Evolutionary conservation across 2,888 invertebrate genomes (phyloP).

Genomic region (Leptopterna dolabrata): DNA sequence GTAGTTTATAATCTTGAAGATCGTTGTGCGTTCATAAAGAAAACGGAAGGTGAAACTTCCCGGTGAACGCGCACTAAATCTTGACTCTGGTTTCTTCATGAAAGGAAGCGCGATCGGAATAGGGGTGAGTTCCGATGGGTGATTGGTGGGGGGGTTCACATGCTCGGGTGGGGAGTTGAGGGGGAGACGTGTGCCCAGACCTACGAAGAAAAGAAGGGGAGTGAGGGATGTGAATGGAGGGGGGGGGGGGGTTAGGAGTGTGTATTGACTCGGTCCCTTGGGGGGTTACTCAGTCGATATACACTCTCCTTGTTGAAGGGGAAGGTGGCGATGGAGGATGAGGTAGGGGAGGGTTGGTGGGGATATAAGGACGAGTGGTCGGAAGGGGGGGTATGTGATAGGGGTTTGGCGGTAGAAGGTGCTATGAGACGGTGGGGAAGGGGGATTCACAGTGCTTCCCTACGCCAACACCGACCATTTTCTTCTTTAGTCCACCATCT

Average conservation of each 20-base stretch:
- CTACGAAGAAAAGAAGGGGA: slow-evolving; percentile 9
- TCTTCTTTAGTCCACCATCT: slow-evolving; percentile 43
- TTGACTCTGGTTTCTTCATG: slow-evolving; percentile 35
- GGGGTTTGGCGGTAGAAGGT: not conserved
- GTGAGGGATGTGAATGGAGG: slow-evolving; percentile 68
- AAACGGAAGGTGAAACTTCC: not conserved
- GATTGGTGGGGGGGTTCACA: not conserved
- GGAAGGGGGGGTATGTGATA: slow-evolving; percentile 43
- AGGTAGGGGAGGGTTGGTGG: not conserved
- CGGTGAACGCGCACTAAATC: slow-evolving; percentile 25
- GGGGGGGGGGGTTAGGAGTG: slow-evolving; percentile 57
- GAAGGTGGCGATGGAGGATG: not conserved
- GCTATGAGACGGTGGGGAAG: not conserved
- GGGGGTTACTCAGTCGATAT: slow-evolving; percentile 70
- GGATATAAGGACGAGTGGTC: not conserved
- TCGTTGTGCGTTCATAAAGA: not conserved
- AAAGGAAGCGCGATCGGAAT: slow-evolving; percentile 26
- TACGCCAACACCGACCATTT: slow-evolving; percentile 40
- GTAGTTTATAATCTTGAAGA: not conserved
- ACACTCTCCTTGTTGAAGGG: slow-evolving; percentile 43
- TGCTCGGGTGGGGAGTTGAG: not conserved
- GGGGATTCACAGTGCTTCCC: not conserved
- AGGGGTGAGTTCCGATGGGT: not conserved
- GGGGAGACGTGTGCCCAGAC: slow-evolving; percentile 46
- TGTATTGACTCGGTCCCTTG: slow-evolving; percentile 69